Evolutionary conservation across 2,113 vertebrate species (phyloP).

Genomic region (Anhinga anhinga): DNA sequence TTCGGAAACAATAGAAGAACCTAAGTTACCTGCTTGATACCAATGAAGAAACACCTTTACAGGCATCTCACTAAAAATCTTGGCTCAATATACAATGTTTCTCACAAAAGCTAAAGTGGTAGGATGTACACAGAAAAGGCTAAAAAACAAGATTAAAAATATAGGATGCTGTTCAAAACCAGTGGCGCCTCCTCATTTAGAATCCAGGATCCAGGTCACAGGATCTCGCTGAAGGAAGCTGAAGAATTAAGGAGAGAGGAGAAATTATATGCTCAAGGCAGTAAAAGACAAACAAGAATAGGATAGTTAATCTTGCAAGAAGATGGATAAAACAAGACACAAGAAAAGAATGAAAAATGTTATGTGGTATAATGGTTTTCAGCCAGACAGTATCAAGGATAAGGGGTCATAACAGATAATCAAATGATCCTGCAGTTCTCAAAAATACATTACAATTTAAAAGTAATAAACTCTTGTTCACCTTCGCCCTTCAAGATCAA

Average conservation of each 20-base stretch:
- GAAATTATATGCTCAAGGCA: background rate
- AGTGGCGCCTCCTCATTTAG: background rate
- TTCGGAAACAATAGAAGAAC: background rate
- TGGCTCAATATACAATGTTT: background rate
- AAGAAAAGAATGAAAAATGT: background rate
- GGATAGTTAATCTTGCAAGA: background rate
- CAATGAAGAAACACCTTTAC: rapidly evolving
- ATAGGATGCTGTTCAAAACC: background rate
- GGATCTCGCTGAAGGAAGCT: background rate
- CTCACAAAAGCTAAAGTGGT: background rate
- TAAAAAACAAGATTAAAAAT: background rate
- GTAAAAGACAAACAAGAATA: background rate
- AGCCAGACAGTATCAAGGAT: background rate
- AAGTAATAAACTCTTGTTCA: background rate
- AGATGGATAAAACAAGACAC: background rate
- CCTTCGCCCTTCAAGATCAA: background rate
- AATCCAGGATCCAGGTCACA: background rate
- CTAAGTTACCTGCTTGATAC: background rate
- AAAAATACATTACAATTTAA: background rate
- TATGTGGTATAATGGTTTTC: background rate
- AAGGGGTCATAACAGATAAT: background rate
- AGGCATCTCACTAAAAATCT: background rate
- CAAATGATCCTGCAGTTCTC: background rate
- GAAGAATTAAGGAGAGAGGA: background rate
- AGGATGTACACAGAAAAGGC: background rate